Percentiles rank a stretch among this genome's conserved stretches.
phyloP scores from a whole-genome alignment of 2,797 vertebrate species.

The Melanotaenia nigrans region DNA sequence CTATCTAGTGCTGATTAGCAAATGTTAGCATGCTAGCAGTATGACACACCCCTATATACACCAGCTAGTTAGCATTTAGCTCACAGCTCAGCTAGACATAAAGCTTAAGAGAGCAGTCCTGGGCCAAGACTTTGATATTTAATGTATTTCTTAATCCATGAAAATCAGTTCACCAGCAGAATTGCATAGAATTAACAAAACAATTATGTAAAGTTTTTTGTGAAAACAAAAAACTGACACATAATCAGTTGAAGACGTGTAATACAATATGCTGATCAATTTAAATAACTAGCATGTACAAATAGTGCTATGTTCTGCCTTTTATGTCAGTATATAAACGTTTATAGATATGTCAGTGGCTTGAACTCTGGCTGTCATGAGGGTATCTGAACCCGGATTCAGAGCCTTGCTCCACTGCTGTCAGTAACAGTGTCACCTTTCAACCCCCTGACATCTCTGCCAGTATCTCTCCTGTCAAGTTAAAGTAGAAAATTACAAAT shows the following conservation, averaged over 20 bases:
- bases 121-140: no score
- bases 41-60: no score
- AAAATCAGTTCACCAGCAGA: no score
- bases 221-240: no score
- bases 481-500: background rate
- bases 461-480: conserved; percentile 21
- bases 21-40: no score
- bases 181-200: no score
- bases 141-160: no score
- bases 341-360: conserved; percentile 6
- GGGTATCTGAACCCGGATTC: conserved; percentile 32
- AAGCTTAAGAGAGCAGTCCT: no score
- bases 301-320: background rate
- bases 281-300: background rate
- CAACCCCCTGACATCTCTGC: conserved; percentile 44
- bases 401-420: conserved; percentile 24
- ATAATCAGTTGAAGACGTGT: background rate
- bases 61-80: no score
- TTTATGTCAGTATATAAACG: background rate
- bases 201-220: no score
- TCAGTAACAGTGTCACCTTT: conserved; percentile 55
- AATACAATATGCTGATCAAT: background rate
- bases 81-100: no score
- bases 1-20: background rate
- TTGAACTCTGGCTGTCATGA: conserved; percentile 31